Evolutionary conservation across 2,888 invertebrate species (phyloP).

Genomic region (Sphaerophoria taeniata): DNA sequence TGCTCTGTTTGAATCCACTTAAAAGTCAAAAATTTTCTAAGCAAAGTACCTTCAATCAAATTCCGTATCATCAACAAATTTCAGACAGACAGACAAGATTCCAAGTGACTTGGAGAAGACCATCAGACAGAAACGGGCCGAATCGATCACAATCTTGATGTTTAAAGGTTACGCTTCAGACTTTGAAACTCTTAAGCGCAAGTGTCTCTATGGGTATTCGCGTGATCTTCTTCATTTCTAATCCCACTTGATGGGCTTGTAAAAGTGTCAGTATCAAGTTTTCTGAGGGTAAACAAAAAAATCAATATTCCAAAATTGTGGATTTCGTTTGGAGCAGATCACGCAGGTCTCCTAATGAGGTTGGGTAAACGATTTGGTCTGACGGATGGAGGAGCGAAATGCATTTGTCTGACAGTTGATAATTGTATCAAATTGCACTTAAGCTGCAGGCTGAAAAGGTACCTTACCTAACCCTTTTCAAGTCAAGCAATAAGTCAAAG

Average conservation of each 20-base stretch:
- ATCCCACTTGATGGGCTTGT: slow-evolving; percentile 71
- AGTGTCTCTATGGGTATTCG: not conserved
- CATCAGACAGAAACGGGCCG: slow-evolving; percentile 38
- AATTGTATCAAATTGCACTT: slow-evolving; percentile 70
- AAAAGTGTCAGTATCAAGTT: slow-evolving; percentile 70
- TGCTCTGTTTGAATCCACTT: slow-evolving; percentile 60
- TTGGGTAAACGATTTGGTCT: slow-evolving; percentile 28
- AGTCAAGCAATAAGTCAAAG: not conserved
- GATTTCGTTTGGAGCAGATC: slow-evolving; percentile 6
- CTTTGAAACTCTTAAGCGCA: slow-evolving; percentile 5
- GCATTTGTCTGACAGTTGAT: slow-evolving; percentile 52
- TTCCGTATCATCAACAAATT: slow-evolving; percentile 16
- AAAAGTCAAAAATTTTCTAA: slow-evolving; percentile 56
- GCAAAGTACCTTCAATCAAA: slow-evolving; percentile 48
- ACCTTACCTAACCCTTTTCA: not conserved
- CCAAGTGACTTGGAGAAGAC: not conserved
- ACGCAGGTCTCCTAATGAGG: slow-evolving; percentile 52
- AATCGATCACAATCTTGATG: slow-evolving; percentile 67
- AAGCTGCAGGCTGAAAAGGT: slow-evolving; percentile 36
- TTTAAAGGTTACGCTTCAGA: slow-evolving; percentile 38
- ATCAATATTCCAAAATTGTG: slow-evolving; percentile 19
- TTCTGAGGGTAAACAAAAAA: slow-evolving; percentile 58
- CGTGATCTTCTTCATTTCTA: slow-evolving; percentile 49
- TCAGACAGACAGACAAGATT: slow-evolving; percentile 12
- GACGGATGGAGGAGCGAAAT: slow-evolving; percentile 2